Percentiles rank a stretch among this genome's conserved stretches.
Conservation (phyloP, 30 jellyfish, hydroid and myxozoan species). For the Pelagia noctiluca region DNA sequence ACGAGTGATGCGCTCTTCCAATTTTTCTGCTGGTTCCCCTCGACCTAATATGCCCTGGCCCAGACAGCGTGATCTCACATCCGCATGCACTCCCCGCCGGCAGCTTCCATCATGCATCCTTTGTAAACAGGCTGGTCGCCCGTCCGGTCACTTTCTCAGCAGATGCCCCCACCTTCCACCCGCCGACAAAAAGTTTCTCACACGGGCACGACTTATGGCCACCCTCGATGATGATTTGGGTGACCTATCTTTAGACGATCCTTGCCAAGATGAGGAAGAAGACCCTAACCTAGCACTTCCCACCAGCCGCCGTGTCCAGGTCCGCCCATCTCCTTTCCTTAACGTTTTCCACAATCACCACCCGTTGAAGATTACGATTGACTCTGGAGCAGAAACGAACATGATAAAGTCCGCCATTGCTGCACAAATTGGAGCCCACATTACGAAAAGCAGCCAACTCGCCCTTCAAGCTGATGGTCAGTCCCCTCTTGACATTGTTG, state of each 20-base stretch:
- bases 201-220: conserved; percentile 15
- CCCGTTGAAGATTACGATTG: conserved; percentile 11
- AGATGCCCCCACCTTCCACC: conserved; percentile 32
- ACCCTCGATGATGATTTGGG: neutral
- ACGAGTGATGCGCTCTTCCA: conserved; percentile 17
- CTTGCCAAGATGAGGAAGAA: neutral
- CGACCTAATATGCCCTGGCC: no score
- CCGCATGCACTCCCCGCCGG: neutral
- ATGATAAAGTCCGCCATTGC: conserved; percentile 9
- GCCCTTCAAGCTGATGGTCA: conserved; percentile 3
- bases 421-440: neutral
- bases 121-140: conserved; percentile 21
- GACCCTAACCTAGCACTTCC: neutral
- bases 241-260: neutral
- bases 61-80: conserved; percentile 3
- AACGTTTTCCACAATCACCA: neutral
- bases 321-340: conserved; percentile 37
- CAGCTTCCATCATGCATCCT: neutral
- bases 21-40: neutral
- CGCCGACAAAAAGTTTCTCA: conserved; percentile 11
- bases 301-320: conserved; percentile 16
- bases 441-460: neutral
- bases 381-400: conserved; percentile 11
- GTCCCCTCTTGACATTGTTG: neutral
- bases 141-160: conserved; percentile 24